phyloP scores from a whole-genome alignment of 2,888 invertebrate genomes.

The Antitype chi region DNA sequence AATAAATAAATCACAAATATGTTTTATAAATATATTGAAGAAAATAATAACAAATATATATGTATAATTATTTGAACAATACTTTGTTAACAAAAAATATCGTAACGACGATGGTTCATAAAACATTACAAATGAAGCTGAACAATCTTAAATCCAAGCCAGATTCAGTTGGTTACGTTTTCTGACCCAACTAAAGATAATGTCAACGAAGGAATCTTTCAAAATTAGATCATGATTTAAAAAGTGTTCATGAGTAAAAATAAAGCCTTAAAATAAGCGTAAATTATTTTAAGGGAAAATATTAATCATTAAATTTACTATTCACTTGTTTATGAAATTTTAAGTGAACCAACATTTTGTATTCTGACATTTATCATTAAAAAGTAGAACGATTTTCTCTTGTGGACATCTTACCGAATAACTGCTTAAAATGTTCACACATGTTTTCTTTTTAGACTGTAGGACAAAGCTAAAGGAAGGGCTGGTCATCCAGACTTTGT shows the following conservation, averaged over 20 bases:
- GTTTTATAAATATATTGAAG: constrained; percentile 22
- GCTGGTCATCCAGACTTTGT: neutral
- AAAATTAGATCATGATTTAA: neutral
- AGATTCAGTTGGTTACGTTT: neutral
- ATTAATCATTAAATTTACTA: neutral
- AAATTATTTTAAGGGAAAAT: neutral
- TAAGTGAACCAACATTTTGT: neutral
- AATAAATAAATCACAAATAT: constrained; percentile 1
- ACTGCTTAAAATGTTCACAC: neutral
- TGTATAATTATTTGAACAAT: constrained; percentile 4
- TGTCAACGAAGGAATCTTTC: neutral
- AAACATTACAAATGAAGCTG: neutral
- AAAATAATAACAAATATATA: neutral
- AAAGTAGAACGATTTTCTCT: neutral
- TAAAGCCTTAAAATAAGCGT: neutral
- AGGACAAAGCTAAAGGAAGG: neutral
- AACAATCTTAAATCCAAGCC: neutral
- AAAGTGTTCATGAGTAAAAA: neutral
- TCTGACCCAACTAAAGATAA: neutral
- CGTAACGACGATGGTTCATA: neutral
- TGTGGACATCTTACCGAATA: neutral
- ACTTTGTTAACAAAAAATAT: neutral
- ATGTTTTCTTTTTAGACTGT: neutral
- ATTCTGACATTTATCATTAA: neutral
- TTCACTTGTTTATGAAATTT: neutral